A percentile compares a stretch with the other conserved stretches of the same genome.
phyloP scores from a whole-genome alignment of 2,888 invertebrate species.

The Oscheius onirici region DNA sequence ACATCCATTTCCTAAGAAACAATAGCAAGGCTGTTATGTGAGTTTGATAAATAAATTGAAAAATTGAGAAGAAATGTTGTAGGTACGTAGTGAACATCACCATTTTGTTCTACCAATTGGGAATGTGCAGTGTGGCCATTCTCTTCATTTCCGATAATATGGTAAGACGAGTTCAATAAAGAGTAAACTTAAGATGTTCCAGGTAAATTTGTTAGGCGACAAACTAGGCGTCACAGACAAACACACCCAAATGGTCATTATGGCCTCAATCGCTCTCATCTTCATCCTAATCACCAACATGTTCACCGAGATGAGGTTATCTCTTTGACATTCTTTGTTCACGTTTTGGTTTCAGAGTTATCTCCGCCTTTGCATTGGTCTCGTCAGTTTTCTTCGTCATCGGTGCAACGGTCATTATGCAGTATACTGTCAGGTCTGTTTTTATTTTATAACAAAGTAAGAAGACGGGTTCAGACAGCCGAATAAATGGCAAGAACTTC shows the following conservation, averaged over 20 bases:
- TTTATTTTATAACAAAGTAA: background rate
- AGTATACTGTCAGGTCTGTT: conserved; percentile 63
- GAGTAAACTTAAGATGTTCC: background rate
- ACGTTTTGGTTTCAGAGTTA: conserved; percentile 44
- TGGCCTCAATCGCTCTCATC: conserved; percentile 66
- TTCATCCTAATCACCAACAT: conserved; percentile 69
- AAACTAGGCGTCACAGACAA: conserved; percentile 51
- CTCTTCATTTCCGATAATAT: conserved; percentile 71
- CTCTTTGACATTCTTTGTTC: background rate
- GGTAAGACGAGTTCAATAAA: conserved; percentile 42
- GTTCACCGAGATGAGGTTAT: conserved; percentile 62
- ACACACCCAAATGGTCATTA: conserved; percentile 63
- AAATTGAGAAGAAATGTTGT: conserved; percentile 1
- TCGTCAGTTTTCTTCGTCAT: conserved; percentile 71
- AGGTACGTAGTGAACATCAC: conserved; percentile 71
- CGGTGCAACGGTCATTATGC: conserved; percentile 69
- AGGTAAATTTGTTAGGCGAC: conserved; percentile 62
- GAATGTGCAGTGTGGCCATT: conserved; percentile 71
- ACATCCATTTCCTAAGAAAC: conserved; percentile 61
- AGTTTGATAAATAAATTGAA: conserved; percentile 4
- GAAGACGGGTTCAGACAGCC: conserved; percentile 41
- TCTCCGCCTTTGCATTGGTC: conserved; percentile 68
- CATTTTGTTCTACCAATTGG: conserved; percentile 71
- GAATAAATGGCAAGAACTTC: conserved; percentile 66
- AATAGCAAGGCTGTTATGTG: conserved; percentile 69